A percentile compares a stretch with the other conserved stretches of the same genome.
These are phyloP conservation scores for Trichosurus vulpecula DNA, from an alignment of 2,797 vertebrate species.

Conservation along the genomic window DNA sequence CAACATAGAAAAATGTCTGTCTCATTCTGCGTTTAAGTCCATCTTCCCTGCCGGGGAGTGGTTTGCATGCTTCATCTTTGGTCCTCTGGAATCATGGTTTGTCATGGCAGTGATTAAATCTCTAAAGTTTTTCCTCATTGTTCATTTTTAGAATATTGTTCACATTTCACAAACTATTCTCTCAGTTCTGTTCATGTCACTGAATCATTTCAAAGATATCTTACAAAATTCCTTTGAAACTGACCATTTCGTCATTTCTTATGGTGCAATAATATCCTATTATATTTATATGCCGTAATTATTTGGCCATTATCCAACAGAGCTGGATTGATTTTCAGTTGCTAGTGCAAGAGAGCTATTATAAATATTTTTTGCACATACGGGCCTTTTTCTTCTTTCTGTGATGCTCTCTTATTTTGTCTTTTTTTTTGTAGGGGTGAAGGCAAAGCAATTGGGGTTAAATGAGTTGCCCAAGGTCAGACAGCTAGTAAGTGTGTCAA, in stretches of 20 bases:
- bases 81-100: background rate
- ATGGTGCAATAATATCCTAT: background rate
- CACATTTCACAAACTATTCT: background rate
- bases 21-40: background rate
- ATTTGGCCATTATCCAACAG: background rate
- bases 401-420: background rate
- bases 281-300: background rate
- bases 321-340: background rate
- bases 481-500: no score
- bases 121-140: background rate
- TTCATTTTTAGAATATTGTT: background rate
- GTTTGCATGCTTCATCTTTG: background rate
- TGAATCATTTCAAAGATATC: background rate
- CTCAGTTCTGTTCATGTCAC: background rate
- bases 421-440: no score
- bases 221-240: background rate
- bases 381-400: background rate
- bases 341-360: background rate
- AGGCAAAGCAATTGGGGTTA: no score
- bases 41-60: background rate
- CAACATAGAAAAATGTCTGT: no score
- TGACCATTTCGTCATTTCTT: background rate
- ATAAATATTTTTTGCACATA: background rate
- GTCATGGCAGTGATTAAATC: background rate
- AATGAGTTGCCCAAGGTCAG: no score